phyloP scores from a whole-genome alignment of 2,113 vertebrate genomes.

The Lampris megalopsis region DNA sequence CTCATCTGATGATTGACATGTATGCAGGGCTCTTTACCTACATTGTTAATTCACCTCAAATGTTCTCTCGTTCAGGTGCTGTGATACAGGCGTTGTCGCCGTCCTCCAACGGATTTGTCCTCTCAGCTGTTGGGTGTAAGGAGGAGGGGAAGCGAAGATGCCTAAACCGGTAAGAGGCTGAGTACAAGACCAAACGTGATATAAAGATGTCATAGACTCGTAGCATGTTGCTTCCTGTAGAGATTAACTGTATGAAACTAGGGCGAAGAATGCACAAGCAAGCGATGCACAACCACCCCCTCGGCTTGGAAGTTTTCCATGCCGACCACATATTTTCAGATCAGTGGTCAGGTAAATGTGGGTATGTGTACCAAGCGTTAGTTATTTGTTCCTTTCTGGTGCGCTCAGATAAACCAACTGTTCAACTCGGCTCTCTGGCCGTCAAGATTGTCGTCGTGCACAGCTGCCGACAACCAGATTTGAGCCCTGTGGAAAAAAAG shows the following conservation, averaged over 20 bases:
- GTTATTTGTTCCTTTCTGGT: constrained; percentile 16
- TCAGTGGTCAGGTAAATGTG: background rate
- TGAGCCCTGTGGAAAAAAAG: constrained; percentile 38
- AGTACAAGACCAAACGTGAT: background rate
- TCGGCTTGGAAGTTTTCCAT: no score
- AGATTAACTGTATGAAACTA: no score
- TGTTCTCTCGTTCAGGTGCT: constrained; percentile 57
- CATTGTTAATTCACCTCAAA: no score
- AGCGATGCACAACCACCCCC: no score
- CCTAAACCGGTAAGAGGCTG: constrained; percentile 81
- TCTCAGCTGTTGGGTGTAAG: constrained; percentile 58
- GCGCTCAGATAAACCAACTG: constrained; percentile 2
- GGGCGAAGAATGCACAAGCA: no score
- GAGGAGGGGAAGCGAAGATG: constrained; percentile 78
- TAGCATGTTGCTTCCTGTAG: no score
- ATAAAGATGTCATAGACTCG: background rate
- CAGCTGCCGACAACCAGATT: constrained; percentile 5
- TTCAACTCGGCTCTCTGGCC: background rate
- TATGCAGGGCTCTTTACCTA: no score
- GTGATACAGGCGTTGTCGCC: constrained; percentile 38
- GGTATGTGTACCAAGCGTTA: background rate
- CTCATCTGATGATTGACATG: no score
- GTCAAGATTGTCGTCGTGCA: background rate
- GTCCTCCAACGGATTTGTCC: constrained; percentile 61
- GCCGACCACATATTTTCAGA: no score